phyloP scores from a whole-genome alignment of 2,888 invertebrate species.

The Eupithecia subumbrata region DNA sequence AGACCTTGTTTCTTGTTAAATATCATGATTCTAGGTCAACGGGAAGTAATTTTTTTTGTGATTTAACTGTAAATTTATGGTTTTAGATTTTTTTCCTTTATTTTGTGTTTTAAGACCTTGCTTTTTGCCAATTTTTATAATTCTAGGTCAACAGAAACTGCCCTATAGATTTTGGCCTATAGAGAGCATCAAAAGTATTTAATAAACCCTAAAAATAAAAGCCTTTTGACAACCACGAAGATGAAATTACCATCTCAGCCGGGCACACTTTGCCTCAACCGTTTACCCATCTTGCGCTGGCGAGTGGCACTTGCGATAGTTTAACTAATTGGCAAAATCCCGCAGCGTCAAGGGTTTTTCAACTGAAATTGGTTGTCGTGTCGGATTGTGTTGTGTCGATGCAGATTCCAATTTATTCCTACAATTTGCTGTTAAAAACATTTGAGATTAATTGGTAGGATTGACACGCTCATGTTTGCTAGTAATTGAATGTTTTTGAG shows the following conservation, averaged over 20 bases:
- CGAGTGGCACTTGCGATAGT: slow-evolving; percentile 13
- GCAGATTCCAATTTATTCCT: slow-evolving; percentile 18
- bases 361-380: slow-evolving; percentile 24
- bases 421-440: not conserved
- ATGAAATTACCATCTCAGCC: slow-evolving; percentile 1
- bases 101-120: too few relatives aligned
- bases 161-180: too few relatives aligned
- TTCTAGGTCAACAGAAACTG: too few relatives aligned
- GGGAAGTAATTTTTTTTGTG: too few relatives aligned
- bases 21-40: too few relatives aligned
- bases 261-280: not conserved
- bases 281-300: not conserved
- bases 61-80: too few relatives aligned
- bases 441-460: not conserved
- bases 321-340: slow-evolving; percentile 20
- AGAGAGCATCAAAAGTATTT: too few relatives aligned
- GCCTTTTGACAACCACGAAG: not conserved
- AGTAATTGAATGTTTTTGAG: not conserved
- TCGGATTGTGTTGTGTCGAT: not conserved
- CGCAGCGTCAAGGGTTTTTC: slow-evolving; percentile 12
- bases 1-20: too few relatives aligned
- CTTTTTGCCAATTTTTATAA: too few relatives aligned
- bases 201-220: too few relatives aligned
- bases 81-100: too few relatives aligned
- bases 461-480: not conserved